Evolutionary conservation across 2,797 vertebrate genomes (phyloP), one percentile per base, ranked within the genome.

Genomic region (Emydoidea blandingii): DNA sequence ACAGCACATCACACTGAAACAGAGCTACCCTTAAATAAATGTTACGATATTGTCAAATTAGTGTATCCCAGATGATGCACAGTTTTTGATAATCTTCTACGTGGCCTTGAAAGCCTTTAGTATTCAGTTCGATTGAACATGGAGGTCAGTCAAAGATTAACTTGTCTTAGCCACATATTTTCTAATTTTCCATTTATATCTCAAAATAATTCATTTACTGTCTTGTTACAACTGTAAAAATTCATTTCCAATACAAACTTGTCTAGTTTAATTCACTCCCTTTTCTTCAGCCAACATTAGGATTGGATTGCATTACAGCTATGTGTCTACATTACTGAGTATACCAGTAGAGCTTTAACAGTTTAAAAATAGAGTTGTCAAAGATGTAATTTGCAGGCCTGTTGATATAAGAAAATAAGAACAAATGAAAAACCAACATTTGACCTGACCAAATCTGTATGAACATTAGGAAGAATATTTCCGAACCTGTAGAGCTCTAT

Each of bases 241-340:
- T 47, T 47, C 6, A 2, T 50, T 19, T 56, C 16, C 31, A 68
- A 7, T 80, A 19, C 84, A 53, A 78, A 5, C 10, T 76, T 88
- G 10, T 91, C 56, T 29, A 72, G 34, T 29, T 65, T 76, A 62
- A 76, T 50, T 41, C 34, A 27, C 52, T 54, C 16, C 0, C 0
- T 72, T 65, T 93, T 41, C 88, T 74, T 49, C n/a, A 65, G 89
- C 41, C 21, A n/a, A 12, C 54, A 23, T 53, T 1, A 0, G 53
- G 62, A 57, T n/a, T 49, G 52, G 81, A 34, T 53, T 57, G 76
- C 0, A 0, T 41, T 47, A 68, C 52, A 79, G 31, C 82, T 65
- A 0, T 65, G 47, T 7, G 49, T 56, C 83, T 79, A 82, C 79
- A 9, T 91, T 72, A 72, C n/a, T 72, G 78, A 21, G 16, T 57